Conservation (phyloP, 2,113 vertebrate species). For the Apodemus sylvaticus region DNA sequence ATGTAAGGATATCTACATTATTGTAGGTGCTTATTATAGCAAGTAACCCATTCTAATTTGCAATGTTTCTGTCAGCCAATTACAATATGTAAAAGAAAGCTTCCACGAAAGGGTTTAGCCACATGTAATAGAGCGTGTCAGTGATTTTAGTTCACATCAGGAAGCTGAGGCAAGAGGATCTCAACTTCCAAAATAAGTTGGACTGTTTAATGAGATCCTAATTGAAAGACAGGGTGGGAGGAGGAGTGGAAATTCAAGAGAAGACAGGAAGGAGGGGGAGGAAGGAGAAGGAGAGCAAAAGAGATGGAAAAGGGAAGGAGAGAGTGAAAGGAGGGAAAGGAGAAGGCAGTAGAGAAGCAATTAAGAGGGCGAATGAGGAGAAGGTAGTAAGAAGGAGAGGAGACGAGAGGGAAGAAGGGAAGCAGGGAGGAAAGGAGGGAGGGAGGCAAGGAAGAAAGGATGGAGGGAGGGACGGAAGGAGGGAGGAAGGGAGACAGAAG, state of each 20-base stretch:
- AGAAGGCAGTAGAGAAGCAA: background rate
- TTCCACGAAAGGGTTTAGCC: background rate
- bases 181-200: background rate
- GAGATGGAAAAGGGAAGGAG: no score
- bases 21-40: background rate
- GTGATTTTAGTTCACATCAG: background rate
- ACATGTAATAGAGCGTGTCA: no score
- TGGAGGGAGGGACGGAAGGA: no score
- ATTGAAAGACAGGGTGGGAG: background rate
- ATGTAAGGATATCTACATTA: background rate
- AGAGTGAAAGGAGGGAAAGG: background rate
- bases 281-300: background rate
- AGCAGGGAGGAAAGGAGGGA: background rate
- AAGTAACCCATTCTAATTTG: background rate
- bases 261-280: background rate
- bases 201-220: background rate
- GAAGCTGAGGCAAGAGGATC: background rate
- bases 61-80: background rate
- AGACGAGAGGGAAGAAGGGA: background rate
- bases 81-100: background rate
- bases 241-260: no score
- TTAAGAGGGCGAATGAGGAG: no score
- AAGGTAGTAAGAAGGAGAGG: no score
- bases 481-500: no score
- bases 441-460: background rate